Evolutionary conservation across 1,140 invertebrate species (phyloP), one percentile per base, ranked within the genome.

Genomic region (Eubasilissa regina): DNA sequence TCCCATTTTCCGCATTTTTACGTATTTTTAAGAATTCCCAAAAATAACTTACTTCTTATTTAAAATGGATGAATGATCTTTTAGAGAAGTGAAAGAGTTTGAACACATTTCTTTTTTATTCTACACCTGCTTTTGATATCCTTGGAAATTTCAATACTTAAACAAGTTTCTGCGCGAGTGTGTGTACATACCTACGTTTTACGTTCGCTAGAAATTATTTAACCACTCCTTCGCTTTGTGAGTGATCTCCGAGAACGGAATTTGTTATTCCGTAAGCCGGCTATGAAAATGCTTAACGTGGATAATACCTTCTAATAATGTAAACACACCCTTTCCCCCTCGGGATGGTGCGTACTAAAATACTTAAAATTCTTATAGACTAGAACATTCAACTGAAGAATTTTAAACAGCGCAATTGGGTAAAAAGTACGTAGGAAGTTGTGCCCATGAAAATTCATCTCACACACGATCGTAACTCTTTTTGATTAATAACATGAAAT

Each of bases 271-370:
- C 19, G 44, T 68, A 47, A 45, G 45, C 64, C 45, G 35, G 64
- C 64, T 68, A 68, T 68, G 44, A 12, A 47, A 19, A 68, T 68
- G 43, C 64, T 68, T 19, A 45, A 68, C 43, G 64, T 45, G 11
- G 64, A 68, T 68, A 68, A 68, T 68, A 68, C 64, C 43, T 68
- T 35, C 19, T 64, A 68, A 47, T 47, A 43, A 19, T 68, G 64
- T 17, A 68, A 68, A 68, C 64, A 68, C n/a, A 68, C 64, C 64
- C 45, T 17, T 19, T 4, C 64, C 43, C 64, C 12, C 45, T 68
- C n/a, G 21, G 64, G 64, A 0, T 47, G 64, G 45, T 68, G n/a
- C 64, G 45, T 68, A 44, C 64, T 10, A 68, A 47, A 47, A 15
- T 35, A 43, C 64, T 47, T 47, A 68, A 68, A 68, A 68, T 68